phyloP scores from a whole-genome alignment of 2,113 vertebrate genomes.

The Dermatemys mawii region DNA sequence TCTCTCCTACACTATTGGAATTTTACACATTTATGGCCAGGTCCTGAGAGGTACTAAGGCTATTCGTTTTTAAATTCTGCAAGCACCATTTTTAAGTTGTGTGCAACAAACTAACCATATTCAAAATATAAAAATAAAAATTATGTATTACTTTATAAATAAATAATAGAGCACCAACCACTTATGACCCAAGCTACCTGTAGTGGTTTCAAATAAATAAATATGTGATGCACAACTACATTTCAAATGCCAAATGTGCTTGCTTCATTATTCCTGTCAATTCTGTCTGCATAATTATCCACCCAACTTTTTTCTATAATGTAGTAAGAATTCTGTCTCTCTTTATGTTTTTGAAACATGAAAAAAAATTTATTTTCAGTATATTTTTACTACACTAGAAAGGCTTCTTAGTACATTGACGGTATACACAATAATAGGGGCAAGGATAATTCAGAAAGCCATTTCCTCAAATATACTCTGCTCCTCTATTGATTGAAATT shows the following conservation, averaged over 20 bases:
- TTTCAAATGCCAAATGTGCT: neutral
- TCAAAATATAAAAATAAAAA: neutral
- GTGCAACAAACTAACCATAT: neutral
- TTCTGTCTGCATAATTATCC: neutral
- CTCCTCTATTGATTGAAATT: neutral
- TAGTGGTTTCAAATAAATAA: neutral
- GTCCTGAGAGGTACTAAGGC: neutral
- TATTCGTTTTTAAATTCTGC: neutral
- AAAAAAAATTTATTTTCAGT: neutral
- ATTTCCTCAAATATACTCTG: neutral
- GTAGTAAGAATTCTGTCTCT: neutral
- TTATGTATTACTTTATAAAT: neutral
- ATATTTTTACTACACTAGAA: neutral
- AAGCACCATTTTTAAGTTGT: fast-evolving
- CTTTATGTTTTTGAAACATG: neutral
- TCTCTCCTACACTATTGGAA: neutral
- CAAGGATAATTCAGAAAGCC: neutral
- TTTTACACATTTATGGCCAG: neutral
- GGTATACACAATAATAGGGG: neutral
- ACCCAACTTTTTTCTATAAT: neutral
- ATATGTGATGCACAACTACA: neutral
- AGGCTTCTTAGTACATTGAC: neutral
- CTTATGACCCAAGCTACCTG: neutral
- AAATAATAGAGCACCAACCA: neutral
- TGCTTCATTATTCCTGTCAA: neutral